Evolutionary conservation across 2,113 vertebrate genomes (phyloP), one percentile per base, ranked within the genome.

Genomic region (Sceloporus undulatus): DNA sequence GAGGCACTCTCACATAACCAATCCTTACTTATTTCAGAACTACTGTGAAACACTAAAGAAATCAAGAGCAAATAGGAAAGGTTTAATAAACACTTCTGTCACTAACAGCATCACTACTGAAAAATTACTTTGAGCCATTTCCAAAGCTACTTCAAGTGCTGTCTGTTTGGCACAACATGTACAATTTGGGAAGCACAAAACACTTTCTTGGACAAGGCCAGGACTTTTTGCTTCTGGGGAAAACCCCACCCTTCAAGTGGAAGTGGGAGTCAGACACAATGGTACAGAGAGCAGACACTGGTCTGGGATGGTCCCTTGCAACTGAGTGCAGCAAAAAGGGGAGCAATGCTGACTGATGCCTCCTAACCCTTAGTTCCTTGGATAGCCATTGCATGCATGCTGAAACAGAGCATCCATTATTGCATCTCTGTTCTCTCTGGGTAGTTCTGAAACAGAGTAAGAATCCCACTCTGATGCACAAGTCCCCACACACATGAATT

Each of bases 1-100:
- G 54, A 73, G 85, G 89, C 11, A 74, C 54, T 38, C 38, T 79
- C 34, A 34, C 23, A 86, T 71, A 75, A 83, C 52, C 18, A 59
- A 73, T 77, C 65, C 48, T 54, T 13, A 29, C 2, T 1, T 23
- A 5, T 5, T 25, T 2, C 3, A 7, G 2, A 40, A 13, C 2
- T n/a, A 68, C 25, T 68, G 4, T 71, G 29, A 23, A 38, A 16
- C 5, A 21, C n/a, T n/a, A 48, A 65, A 77, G 16, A 11, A 48
- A 66, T 3, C 5, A 40, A 71, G 10, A 74, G 48, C 71, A 40
- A 74, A 68, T 2, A 21, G 18, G 27, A 65, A 70, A 14, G 9
- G 3, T 34, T 54, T 52, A 48, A 48, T 8, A 29, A n/a, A 42
- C 70, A 52, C 13, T 42, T 42, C 75, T 77, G 16, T 18, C 70